Evolutionary conservation across 2,113 vertebrate genomes (phyloP), one percentile per base, ranked within the genome.

Genomic region (Catharus bicknelli): DNA sequence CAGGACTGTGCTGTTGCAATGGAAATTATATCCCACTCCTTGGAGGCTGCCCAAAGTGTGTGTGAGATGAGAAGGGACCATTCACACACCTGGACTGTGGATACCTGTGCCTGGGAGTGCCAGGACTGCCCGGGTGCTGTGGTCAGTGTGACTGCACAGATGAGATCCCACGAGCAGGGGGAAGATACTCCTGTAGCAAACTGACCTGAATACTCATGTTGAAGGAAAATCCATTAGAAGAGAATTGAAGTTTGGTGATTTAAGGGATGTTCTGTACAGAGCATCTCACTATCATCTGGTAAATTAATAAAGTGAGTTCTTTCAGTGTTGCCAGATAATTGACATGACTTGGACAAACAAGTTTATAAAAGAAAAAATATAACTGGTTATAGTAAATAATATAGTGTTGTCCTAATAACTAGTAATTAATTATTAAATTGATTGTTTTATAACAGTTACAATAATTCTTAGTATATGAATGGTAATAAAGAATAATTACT

Each of bases 371-470:
- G 26, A n/a, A n/a, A 16, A 51, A 42, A 29, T 3, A 34, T 11
- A 50, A 38, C 13, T 53, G n/a, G 20, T 45, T 20, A 14, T 34
- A 40, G 53, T 25, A 53, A 67, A 23, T 13, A n/a, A 58, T 11
- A 18, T 1, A 9, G 16, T 27, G 7, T n/a, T 77, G 51, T 17
- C 4, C 13, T 38, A 66, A 58, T 20, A 36, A 53, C 16, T 50
- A 43, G 1, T 8, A 72, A 63, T 23, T 48, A 29, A 40, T 42
- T 25, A 20, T 50, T 14, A 68, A 32, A 38, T 22, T 0, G 0
- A 19, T 69, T 61, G 22, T 7, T 86, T n/a, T 53, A 23, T 69
- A 40, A 40, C 14, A 32, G 4, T 54, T 15, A 30, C 6, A 54
- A 30, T 53, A 14, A 2, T 15, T 59, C 51, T 32, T 18, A 45